Percentiles rank a stretch among this genome's conserved stretches.
Evolutionary conservation across 1,140 invertebrate genomes (phyloP).

Genomic region (Calycopis cecrops): DNA sequence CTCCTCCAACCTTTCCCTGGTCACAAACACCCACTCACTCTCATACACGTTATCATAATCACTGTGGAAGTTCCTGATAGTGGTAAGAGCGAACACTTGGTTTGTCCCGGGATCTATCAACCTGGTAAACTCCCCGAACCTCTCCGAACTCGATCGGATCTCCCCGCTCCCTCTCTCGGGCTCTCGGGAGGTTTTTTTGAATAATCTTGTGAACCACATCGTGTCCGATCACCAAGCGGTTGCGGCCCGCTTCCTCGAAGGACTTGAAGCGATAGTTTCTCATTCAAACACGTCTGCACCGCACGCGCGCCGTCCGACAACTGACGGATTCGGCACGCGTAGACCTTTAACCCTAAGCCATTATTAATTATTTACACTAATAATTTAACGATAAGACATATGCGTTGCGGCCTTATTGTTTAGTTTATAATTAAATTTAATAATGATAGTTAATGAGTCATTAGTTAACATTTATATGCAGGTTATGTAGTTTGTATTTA

Average conservation of each 20-base stretch:
- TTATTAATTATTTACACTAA: slow-evolving; percentile 64
- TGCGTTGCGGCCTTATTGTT: slow-evolving; percentile 57
- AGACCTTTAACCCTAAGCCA: slow-evolving; percentile 65
- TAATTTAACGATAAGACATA: slow-evolving; percentile 52
- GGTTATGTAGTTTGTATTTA: slow-evolving; percentile 11
- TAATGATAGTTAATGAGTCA: slow-evolving; percentile 49
- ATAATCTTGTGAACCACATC: slow-evolving; percentile 80
- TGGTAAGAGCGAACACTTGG: slow-evolving; percentile 54
- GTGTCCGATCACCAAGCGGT: slow-evolving; percentile 76
- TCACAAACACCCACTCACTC: slow-evolving; percentile 61
- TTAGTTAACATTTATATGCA: slow-evolving; percentile 36
- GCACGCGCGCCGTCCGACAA: slow-evolving; percentile 36
- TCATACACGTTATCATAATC: slow-evolving; percentile 53
- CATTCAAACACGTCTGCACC: slow-evolving; percentile 68
- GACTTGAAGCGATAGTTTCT: slow-evolving; percentile 77
- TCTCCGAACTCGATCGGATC: slow-evolving; percentile 18
- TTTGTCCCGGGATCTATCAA: slow-evolving; percentile 24
- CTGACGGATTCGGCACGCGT: slow-evolving; percentile 55
- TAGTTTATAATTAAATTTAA: slow-evolving; percentile 55
- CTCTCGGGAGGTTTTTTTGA: slow-evolving; percentile 65
- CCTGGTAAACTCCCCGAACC: slow-evolving; percentile 18
- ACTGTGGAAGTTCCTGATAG: slow-evolving; percentile 54
- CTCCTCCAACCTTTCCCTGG: slow-evolving; percentile 42
- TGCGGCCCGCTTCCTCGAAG: slow-evolving; percentile 77
- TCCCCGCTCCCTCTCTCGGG: slow-evolving; percentile 28